Base-by-base conservation (phyloP, 2,888 invertebrate species). In the Dryadula phaetusa region DNA sequence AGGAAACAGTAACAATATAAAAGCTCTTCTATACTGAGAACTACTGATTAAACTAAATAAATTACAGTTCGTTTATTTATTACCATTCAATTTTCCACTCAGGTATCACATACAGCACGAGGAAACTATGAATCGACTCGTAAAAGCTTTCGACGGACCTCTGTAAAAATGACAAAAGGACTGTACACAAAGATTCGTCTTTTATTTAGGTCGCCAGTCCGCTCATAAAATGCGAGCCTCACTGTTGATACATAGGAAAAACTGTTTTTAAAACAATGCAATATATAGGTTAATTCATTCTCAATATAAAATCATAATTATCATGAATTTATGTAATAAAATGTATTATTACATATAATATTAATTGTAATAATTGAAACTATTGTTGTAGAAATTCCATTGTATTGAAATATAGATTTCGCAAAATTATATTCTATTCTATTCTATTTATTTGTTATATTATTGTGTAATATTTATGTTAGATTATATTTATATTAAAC, bases 81-180 rank as follows among this genome's bases (percentile, higher is more conserved):
- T 56, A 56, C 32, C 18, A 32, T 44, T 25, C 12, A 32, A 28
- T 60, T 60, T 60, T 46, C 46, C 42, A 20, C 44, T 60, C 60
- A 60, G 60, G 60, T 44, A 60, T 46, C 44, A 60, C 60, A 44
- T 60, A 60, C 14, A 18, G 25, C 25, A 44, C n/a, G 47, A 64
- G 46, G 28, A 18, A 66, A 69, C 80, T 80, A 82, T 83, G 83
- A 82, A 85, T 83, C 79, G 82, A 86, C 85, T 84, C 88, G 84
- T 90, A 88, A 88, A 88, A 85, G 80, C 84, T 82, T 86, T 86
- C 88, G 84, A 87, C 85, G 83, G 82, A 81, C 81, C 76, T 81
- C 86, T 88, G 86, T 90, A 88, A 89, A 90, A 89, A 86, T 85
- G 82, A 86, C 87, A 88, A 89, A 88, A 79, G 81, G 79, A 82